Conservation (phyloP, 2,888 invertebrate species). For the Athrips mouffetella region DNA sequence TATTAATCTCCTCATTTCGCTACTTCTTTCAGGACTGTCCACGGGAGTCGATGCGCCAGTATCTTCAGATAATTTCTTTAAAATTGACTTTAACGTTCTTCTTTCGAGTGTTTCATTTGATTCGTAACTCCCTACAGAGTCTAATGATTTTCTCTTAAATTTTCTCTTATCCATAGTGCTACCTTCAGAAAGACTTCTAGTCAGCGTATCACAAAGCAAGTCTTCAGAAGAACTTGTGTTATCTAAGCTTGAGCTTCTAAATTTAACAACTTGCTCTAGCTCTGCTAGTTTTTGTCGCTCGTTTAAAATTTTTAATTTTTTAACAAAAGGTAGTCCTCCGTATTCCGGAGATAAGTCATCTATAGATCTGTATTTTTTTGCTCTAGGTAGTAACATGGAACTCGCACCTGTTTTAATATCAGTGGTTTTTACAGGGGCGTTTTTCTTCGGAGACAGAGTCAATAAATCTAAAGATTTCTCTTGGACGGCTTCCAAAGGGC, state of each 20-base stretch:
- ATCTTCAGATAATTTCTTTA: slow-evolving; percentile 89
- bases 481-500: slow-evolving; percentile 68
- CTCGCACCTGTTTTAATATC: slow-evolving; percentile 43
- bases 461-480: slow-evolving; percentile 67
- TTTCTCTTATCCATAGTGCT: slow-evolving; percentile 83
- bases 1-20: slow-evolving; percentile 83
- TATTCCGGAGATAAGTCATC: slow-evolving; percentile 93
- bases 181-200: slow-evolving; percentile 89
- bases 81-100: slow-evolving; percentile 88
- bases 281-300: slow-evolving; percentile 92
- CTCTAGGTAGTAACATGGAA: slow-evolving; percentile 52
- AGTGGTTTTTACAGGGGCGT: slow-evolving; percentile 35
- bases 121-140: slow-evolving; percentile 58
- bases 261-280: slow-evolving; percentile 85
- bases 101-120: slow-evolving; percentile 91
- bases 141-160: slow-evolving; percentile 64
- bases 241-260: slow-evolving; percentile 89
- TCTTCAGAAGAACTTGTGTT: slow-evolving; percentile 81
- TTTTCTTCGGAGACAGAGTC: slow-evolving; percentile 61
- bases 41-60: slow-evolving; percentile 66
- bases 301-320: slow-evolving; percentile 91
- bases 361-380: slow-evolving; percentile 88
- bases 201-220: slow-evolving; percentile 78
- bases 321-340: slow-evolving; percentile 90
- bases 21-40: slow-evolving; percentile 68